Evolutionary conservation across 2,888 invertebrate species (phyloP), one percentile per base, ranked within the genome.

Genomic region (Oligia fasciuncula): DNA sequence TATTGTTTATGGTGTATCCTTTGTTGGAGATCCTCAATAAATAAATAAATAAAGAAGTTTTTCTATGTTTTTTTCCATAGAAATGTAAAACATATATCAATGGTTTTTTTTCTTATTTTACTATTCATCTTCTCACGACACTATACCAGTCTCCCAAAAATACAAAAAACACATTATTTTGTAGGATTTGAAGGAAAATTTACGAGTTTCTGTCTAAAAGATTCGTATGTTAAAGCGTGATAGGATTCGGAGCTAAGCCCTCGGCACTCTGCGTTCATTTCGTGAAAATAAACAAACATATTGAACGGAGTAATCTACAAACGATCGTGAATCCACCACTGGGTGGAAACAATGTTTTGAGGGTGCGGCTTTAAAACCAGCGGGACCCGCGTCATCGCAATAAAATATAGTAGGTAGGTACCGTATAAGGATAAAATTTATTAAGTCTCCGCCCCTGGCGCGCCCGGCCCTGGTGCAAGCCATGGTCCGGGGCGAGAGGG

Each of bases 301-400:
- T 86, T 83, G 87, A 86, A 83, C 77, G 67, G 70, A 88, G 85
- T 85, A 88, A 90, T 90, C 85, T 87, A 85, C 81, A 90, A 88
- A 88, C 87, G 87, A 87, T 87, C 70, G 82, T n/a, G 85, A 83
- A 90, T 83, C 74, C 79, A 79, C 85, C 80, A 75, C 79, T 72
- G 74, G 77, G 77, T 83, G 81, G 80, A 85, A 89, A 90, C 85
- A 88, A 84, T 88, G 89, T 82, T 76, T 85, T 82, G 65, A 19
- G 80, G 65, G 85, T 77, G 54, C 0, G 79, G 85, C 85, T 68
- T 17, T n/a, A 5, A 74, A 85, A 69, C 0, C 1, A 66, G 83
- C 73, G 84, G 14, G 43, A 1, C 1, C 13, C 3, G 5, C 29
- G 29, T 29, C 29, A 29, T 29, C 29, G 1, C 29, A 29, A 1